phyloP scores from a whole-genome alignment of 2,113 vertebrate species.

The Gobius niger region DNA sequence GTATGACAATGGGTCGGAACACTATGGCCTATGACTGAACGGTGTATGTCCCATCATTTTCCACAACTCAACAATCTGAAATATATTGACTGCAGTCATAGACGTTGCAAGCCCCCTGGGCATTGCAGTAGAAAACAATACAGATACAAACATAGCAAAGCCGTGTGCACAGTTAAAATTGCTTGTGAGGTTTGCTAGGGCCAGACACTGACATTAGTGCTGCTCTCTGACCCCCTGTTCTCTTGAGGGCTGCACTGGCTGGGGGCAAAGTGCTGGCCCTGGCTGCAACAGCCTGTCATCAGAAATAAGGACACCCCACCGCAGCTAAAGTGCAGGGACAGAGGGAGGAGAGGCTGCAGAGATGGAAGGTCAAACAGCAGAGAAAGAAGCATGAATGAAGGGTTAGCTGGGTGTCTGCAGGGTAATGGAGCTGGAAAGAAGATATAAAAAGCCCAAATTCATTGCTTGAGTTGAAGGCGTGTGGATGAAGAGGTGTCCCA shows the following conservation, averaged over 20 bases:
- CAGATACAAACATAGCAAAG: constrained; percentile 1
- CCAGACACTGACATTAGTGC: constrained; percentile 38
- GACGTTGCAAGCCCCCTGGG: constrained; percentile 14
- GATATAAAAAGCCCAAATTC: constrained; percentile 13
- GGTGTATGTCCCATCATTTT: background rate
- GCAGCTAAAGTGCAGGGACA: constrained; percentile 27
- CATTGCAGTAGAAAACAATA: constrained; percentile 20
- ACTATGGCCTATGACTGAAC: background rate
- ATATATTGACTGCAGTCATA: background rate
- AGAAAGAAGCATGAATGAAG: constrained; percentile 24
- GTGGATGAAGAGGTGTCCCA: constrained; percentile 17
- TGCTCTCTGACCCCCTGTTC: constrained; percentile 46
- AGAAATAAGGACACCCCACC: constrained; percentile 61
- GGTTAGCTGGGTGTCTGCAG: constrained; percentile 22
- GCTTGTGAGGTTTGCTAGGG: constrained; percentile 39
- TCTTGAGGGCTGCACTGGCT: constrained; percentile 47
- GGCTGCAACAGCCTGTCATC: constrained; percentile 58
- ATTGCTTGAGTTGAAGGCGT: constrained; percentile 23
- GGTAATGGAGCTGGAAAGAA: constrained; percentile 31
- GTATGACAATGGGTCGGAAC: background rate
- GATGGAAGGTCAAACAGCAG: constrained; percentile 55
- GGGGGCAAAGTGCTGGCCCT: constrained; percentile 48
- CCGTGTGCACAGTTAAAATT: constrained; percentile 21
- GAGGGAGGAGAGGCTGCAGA: constrained; percentile 40
- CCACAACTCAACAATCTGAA: background rate